Evolutionary conservation across 2,113 vertebrate genomes (phyloP), one percentile per base, ranked within the genome.

Genomic region (Vombatus ursinus): DNA sequence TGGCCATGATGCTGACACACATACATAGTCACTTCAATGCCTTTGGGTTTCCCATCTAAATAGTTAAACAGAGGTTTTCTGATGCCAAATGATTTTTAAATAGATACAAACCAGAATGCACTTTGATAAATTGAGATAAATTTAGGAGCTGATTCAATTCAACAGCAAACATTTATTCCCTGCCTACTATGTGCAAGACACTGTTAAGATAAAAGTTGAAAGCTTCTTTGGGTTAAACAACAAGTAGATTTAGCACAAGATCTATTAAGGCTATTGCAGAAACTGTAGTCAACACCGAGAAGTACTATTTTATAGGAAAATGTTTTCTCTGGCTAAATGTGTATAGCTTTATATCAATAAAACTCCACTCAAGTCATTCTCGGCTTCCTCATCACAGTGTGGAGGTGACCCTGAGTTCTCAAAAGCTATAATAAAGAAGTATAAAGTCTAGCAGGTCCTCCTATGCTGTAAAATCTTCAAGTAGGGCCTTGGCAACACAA

Each of bases 271-370:
- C 52, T 61, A 48, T 92, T 52, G 91, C 1, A 92, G 77, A 54
- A 89, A 97, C 90, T 26, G 50, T 44, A 23, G 7, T 2, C 2
- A 48, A 25, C 28, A 48, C 12, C 68, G 90, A 93, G 6, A 24
- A 95, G 84, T 2, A 52, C 2, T 53, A 52, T 50, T 96, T 95
- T 77, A 92, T 10, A 89, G 77, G n/a, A 26, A 95, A 94, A 94
- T 22, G 8, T 10, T 96, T 97, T 77, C 52, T 24, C 23, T 50
- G 26, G 5, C 49, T 50, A 92, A 92, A 92, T 91, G 26, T 37
- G 54, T 48, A 52, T 25, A 5, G 24, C 52, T 89, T 49, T 2
- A 44, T 94, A 23, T 44, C 51, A 90, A 61, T 90, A 90, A 95
- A 77, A 91, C 90, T 49, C 49, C 47, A 90, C 90, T 50, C 10